Evolutionary conservation across 2,888 invertebrate genomes (phyloP).

Genomic region (Lissocephala sabroskyi): DNA sequence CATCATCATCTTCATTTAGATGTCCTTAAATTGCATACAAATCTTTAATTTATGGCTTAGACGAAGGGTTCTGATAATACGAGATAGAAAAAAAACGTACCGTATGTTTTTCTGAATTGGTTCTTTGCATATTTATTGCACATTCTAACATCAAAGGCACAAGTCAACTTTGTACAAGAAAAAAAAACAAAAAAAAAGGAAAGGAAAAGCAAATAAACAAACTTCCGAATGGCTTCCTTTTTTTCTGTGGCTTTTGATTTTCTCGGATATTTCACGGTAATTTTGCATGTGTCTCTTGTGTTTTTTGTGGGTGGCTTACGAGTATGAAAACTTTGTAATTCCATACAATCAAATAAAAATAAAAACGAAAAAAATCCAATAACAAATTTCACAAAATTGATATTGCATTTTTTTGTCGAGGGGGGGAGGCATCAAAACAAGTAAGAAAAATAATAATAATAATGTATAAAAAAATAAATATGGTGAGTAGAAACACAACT

Average conservation of each 20-base stretch:
- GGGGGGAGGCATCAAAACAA: too few species aligned
- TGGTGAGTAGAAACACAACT: slow-evolving; percentile 66
- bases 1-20: slow-evolving; percentile 22
- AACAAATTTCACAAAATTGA: slow-evolving; percentile 35
- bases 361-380: slow-evolving; percentile 6
- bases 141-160: slow-evolving; percentile 70
- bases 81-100: slow-evolving; percentile 23
- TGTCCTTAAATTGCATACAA: too few species aligned
- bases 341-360: not conserved
- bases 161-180: slow-evolving; percentile 72
- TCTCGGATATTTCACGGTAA: slow-evolving; percentile 12
- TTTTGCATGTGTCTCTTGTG: slow-evolving; percentile 42
- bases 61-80: slow-evolving; percentile 50
- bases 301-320: slow-evolving; percentile 1
- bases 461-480: slow-evolving; percentile 32
- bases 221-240: slow-evolving; percentile 5
- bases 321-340: not conserved
- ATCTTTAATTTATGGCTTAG: slow-evolving; percentile 47
- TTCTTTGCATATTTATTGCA: slow-evolving; percentile 18
- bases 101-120: not conserved
- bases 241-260: slow-evolving; percentile 1
- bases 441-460: slow-evolving; percentile 27
- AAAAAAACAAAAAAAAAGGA: slow-evolving; percentile 33
- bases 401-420: slow-evolving; percentile 22
- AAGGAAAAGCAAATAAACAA: slow-evolving; percentile 31